Evolutionary conservation across 1,140 invertebrate genomes (phyloP).

Genomic region (Pollicipes pollicipes): DNA sequence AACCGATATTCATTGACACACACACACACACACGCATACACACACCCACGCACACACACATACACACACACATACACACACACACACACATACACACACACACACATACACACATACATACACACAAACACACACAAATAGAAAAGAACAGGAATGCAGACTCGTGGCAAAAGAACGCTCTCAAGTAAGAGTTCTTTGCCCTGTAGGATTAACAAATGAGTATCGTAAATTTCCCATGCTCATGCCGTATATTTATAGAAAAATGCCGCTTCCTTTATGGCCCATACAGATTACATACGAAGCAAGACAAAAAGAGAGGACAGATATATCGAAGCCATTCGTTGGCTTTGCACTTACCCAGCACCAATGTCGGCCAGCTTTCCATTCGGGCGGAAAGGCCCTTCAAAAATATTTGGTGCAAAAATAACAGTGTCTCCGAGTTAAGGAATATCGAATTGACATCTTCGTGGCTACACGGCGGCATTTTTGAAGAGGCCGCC

Average conservation of each 20-base stretch:
- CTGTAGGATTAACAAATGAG: not conserved
- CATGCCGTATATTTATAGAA: not conserved
- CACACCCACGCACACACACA: no score
- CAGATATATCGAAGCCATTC: not conserved
- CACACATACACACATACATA: no score
- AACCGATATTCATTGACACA: not conserved
- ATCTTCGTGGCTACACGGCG: conserved; percentile 81
- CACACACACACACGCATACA: no score
- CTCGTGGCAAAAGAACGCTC: not conserved
- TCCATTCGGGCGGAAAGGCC: conserved; percentile 77
- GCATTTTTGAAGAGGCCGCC: conserved; percentile 78
- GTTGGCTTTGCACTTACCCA: conserved; percentile 38
- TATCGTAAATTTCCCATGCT: not conserved
- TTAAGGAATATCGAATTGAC: conserved; percentile 91
- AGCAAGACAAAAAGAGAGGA: not conserved
- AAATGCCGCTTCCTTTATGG: not conserved
- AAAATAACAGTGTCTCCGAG: conserved; percentile 77
- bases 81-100: no score
- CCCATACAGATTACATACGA: not conserved
- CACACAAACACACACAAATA: not conserved
- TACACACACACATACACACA: no score
- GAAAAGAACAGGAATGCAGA: not conserved
- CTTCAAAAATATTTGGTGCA: conserved; percentile 87
- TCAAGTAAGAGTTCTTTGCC: not conserved
- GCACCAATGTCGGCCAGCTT: conserved; percentile 75